These are phyloP conservation scores for Melitaea athalia DNA, from an alignment of 2,888 invertebrate species.

Conservation along the genomic window DNA sequence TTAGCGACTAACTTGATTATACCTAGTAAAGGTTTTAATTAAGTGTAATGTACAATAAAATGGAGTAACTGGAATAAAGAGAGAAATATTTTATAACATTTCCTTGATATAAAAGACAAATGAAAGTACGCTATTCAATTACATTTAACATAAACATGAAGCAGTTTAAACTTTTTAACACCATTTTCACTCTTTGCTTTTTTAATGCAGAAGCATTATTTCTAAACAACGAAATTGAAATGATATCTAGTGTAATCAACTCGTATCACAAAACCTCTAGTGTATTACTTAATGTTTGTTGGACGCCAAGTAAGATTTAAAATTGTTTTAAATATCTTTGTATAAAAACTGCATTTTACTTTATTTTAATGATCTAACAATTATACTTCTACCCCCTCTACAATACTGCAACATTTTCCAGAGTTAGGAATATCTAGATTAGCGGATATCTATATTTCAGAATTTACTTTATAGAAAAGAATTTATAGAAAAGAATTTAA, in stretches of 20 bases:
- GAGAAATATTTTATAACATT: background rate
- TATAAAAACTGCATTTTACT: no score
- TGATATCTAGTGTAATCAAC: conserved; percentile 55
- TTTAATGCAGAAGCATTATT: background rate
- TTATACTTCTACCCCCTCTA: no score
- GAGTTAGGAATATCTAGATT: no score
- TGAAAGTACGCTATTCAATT: background rate
- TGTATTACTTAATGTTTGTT: conserved; percentile 54
- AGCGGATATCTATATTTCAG: no score
- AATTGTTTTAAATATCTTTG: no score
- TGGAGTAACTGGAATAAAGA: background rate
- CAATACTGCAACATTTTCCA: no score
- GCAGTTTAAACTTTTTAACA: conserved; percentile 9
- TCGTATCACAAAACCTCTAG: conserved; percentile 55
- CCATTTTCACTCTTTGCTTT: background rate
- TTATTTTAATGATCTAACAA: no score
- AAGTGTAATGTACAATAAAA: conserved; percentile 26
- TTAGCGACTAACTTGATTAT: conserved; percentile 23
- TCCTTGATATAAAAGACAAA: conserved; percentile 2
- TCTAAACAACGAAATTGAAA: conserved; percentile 44
- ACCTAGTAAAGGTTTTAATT: conserved; percentile 20
- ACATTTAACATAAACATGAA: background rate
- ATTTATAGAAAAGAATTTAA: no score
- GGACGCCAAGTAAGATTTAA: conserved; percentile 52
- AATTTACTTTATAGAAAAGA: no score